These are phyloP conservation scores for Agrenia bidenticulata DNA, from an alignment of 2,888 invertebrate genomes.

Conservation along the genomic window DNA sequence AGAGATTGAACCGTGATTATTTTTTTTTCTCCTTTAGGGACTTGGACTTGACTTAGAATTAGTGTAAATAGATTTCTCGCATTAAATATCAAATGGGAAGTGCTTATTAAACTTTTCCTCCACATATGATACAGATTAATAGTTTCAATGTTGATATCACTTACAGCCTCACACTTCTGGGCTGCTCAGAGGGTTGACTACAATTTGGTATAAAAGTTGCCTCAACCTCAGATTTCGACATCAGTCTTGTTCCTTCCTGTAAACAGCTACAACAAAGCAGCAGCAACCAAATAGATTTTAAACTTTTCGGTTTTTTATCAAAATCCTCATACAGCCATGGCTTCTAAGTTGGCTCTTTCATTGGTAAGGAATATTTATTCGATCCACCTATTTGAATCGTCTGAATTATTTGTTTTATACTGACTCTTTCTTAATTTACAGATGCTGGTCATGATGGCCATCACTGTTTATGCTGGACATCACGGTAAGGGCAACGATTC, in stretches of 20 bases:
- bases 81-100: not conserved
- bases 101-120: not conserved
- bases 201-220: slow-evolving; percentile 38
- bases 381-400: not conserved
- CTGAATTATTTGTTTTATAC: too few species aligned
- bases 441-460: slow-evolving; percentile 23
- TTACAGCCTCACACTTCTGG: not conserved
- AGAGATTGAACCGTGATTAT: too few species aligned
- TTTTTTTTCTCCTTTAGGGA: too few species aligned
- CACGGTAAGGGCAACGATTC: too few species aligned
- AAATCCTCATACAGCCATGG: slow-evolving; percentile 6
- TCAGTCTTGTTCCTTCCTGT: slow-evolving; percentile 31
- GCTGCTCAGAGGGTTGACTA: slow-evolving; percentile 10
- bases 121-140: not conserved
- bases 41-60: too few species aligned
- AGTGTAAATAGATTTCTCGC: too few species aligned
- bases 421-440: too few species aligned
- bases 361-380: slow-evolving; percentile 27
- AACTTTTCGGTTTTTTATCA: too few species aligned
- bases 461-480: slow-evolving; percentile 28
- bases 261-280: slow-evolving; percentile 2
- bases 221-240: slow-evolving; percentile 22
- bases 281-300: slow-evolving; percentile 3
- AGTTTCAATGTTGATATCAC: not conserved
- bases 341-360: slow-evolving; percentile 32